These are phyloP conservation scores for Takifugu rubripes DNA, from an alignment of 2,797 vertebrate genomes.

Conservation along the genomic window DNA sequence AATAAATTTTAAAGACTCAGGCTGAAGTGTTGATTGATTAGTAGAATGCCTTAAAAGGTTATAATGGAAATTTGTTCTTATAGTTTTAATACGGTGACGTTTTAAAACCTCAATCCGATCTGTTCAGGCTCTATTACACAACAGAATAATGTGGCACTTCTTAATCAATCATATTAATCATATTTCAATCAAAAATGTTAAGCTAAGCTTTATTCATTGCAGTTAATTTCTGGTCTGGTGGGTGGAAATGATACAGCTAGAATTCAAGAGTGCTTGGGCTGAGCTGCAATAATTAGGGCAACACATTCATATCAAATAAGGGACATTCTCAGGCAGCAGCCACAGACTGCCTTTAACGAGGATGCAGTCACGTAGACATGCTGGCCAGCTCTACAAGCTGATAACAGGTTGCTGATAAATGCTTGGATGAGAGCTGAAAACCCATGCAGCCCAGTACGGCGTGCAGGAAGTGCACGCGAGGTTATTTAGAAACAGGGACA, in stretches of 20 bases:
- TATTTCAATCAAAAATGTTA: conserved; percentile 9
- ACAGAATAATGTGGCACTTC: too few species aligned
- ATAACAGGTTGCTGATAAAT: conserved; percentile 7
- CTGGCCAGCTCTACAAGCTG: conserved; percentile 3
- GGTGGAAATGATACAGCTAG: conserved; percentile 33
- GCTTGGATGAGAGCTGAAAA: background rate
- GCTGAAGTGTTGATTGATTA: too few species aligned
- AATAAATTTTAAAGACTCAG: too few species aligned
- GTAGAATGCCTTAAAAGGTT: too few species aligned
- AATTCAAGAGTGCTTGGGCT: conserved; percentile 21
- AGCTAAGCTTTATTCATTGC: conserved; percentile 20
- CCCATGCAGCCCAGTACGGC: background rate
- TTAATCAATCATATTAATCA: background rate
- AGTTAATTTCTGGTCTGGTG: conserved; percentile 3
- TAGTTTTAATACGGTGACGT: too few species aligned
- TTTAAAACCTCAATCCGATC: background rate
- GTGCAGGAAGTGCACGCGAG: background rate
- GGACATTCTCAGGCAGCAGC: conserved; percentile 2
- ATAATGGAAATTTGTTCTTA: too few species aligned
- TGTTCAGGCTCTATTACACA: background rate
- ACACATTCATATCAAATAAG: conserved; percentile 22
- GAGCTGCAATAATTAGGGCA: conserved; percentile 26
- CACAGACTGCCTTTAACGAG: conserved; percentile 16
- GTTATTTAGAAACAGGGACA: conserved; percentile 5
- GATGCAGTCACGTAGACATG: conserved; percentile 10